Evolutionary conservation across 2,888 invertebrate species (phyloP).

Genomic region (Dasysyrphus albostriatus): DNA sequence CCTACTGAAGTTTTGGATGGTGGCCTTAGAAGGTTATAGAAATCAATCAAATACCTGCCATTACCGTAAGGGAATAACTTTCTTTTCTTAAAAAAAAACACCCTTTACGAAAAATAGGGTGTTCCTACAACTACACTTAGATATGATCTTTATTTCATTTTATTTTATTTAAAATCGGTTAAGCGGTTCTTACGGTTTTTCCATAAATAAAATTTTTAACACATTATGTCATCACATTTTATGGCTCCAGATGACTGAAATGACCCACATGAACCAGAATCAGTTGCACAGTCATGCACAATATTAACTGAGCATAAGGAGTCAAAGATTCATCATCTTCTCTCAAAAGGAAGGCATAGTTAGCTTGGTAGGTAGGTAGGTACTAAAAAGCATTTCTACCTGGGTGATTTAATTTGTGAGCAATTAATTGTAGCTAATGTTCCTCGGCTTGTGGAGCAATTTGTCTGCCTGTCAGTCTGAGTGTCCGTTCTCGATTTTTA

Average conservation of each 20-base stretch:
- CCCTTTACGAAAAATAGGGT: too few relatives aligned
- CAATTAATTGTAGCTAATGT: conserved; percentile 15
- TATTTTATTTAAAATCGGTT: too few relatives aligned
- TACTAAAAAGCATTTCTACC: neutral
- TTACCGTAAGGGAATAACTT: too few relatives aligned
- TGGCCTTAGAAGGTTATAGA: too few relatives aligned
- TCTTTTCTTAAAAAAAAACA: too few relatives aligned
- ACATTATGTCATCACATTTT: too few relatives aligned
- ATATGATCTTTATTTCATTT: too few relatives aligned
- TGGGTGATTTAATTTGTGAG: neutral
- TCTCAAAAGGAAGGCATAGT: neutral
- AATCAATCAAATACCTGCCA: too few relatives aligned
- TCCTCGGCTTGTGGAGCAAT: conserved; percentile 12
- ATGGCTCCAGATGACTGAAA: neutral
- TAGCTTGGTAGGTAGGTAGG: neutral
- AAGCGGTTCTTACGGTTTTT: too few relatives aligned
- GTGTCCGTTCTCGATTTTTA: neutral
- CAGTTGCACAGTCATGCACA: neutral
- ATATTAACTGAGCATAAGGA: neutral
- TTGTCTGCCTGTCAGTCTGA: conserved; percentile 9
- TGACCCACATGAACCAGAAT: neutral
- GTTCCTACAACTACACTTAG: too few relatives aligned
- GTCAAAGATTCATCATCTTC: conserved; percentile 3
- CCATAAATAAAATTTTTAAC: too few relatives aligned
- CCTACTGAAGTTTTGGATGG: too few relatives aligned